Conservation (phyloP, 2,113 vertebrate genomes). For the Ictidomys tridecemlineatus region DNA sequence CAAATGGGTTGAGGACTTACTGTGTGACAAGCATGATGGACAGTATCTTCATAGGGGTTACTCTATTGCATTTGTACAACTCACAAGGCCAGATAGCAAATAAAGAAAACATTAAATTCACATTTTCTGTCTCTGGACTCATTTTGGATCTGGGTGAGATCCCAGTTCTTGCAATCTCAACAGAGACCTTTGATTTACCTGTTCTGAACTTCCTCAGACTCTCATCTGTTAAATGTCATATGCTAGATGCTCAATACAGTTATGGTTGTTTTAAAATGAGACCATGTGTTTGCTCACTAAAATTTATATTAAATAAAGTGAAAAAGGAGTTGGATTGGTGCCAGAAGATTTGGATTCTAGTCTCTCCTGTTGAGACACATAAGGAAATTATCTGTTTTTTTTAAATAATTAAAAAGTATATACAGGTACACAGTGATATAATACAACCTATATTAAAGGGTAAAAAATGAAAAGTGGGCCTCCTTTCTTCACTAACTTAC, state of each 20-base stretch:
- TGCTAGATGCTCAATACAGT: not conserved
- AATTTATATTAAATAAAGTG: slow-evolving; percentile 25
- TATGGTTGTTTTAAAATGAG: not conserved
- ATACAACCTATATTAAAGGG: slow-evolving; percentile 19
- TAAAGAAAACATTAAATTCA: not conserved
- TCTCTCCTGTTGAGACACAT: not conserved
- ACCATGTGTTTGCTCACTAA: not conserved
- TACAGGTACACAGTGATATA: not conserved
- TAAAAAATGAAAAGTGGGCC: slow-evolving; percentile 12
- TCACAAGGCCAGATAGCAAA: not conserved
- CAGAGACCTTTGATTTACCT: not conserved
- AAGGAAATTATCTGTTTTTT: not conserved
- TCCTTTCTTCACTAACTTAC: not conserved
- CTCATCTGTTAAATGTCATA: slow-evolving; percentile 1
- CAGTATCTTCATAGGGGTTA: not conserved
- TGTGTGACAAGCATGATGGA: not conserved
- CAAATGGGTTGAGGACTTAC: not conserved
- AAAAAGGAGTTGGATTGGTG: slow-evolving; percentile 3
- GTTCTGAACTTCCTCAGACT: not conserved
- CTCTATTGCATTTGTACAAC: not conserved
- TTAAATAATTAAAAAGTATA: slow-evolving; percentile 10
- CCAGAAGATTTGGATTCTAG: slow-evolving; percentile 46
- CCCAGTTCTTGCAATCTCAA: not conserved
- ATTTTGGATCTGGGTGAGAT: not conserved
- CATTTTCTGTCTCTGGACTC: not conserved